These are phyloP conservation scores for Cyprinella venusta DNA, from an alignment of 2,797 vertebrate genomes.

Conservation along the genomic window DNA sequence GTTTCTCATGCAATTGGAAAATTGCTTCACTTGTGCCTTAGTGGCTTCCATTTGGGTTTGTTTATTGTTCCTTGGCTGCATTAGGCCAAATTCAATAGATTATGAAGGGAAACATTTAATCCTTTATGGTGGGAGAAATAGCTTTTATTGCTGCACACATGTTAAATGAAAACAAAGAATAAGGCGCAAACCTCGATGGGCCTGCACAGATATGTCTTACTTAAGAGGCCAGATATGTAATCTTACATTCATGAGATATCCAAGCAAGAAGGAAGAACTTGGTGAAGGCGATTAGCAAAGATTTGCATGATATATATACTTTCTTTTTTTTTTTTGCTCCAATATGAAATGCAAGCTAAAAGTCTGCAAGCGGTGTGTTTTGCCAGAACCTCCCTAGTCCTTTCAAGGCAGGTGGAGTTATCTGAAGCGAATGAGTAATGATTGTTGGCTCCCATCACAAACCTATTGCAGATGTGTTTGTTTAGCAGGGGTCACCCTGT, in stretches of 20 bases:
- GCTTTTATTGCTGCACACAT: conserved; percentile 31
- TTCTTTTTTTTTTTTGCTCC: neutral
- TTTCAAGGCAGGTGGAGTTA: conserved; percentile 23
- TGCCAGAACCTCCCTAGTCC: conserved; percentile 32
- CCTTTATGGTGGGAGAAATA: conserved; percentile 14
- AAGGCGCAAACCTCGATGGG: neutral
- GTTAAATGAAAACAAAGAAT: conserved; percentile 21
- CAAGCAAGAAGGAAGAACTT: neutral
- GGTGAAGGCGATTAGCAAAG: conserved; percentile 7
- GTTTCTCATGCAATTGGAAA: neutral
- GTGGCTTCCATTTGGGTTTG: conserved; percentile 24
- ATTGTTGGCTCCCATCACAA: conserved; percentile 25
- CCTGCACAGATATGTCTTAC: neutral
- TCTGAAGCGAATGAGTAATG: conserved; percentile 32
- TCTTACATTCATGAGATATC: conserved; percentile 5
- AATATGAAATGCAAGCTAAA: conserved; percentile 20
- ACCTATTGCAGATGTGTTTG: conserved; percentile 25
- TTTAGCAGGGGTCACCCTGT: conserved; percentile 13
- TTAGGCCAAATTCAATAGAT: conserved; percentile 34
- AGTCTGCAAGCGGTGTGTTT: conserved; percentile 11
- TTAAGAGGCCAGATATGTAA: conserved; percentile 17
- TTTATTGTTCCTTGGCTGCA: conserved; percentile 28
- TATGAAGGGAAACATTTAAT: conserved; percentile 15
- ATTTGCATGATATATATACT: neutral
- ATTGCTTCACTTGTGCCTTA: conserved; percentile 1